phyloP scores from a whole-genome alignment of 2,888 invertebrate genomes.

The Oconnorella tubifera region DNA sequence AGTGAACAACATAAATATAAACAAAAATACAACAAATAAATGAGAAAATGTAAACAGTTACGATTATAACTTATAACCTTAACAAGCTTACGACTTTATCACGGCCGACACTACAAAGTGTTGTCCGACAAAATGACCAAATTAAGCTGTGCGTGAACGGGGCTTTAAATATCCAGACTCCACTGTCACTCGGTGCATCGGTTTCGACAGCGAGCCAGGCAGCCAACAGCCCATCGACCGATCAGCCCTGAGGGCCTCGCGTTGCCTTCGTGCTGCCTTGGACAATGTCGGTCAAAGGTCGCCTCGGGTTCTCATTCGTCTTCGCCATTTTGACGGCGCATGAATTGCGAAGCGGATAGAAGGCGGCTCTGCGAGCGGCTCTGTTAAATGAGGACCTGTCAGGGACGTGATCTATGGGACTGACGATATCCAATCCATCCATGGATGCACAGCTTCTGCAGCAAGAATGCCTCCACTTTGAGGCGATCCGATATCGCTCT shows the following conservation, averaged over 20 bases:
- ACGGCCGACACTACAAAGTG: too few relatives aligned
- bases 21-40: too few relatives aligned
- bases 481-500: too few relatives aligned
- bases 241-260: neutral
- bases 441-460: neutral
- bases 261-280: neutral
- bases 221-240: neutral
- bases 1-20: too few relatives aligned
- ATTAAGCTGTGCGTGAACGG: too few relatives aligned
- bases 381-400: slow-evolving; percentile 1
- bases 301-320: neutral
- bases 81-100: too few relatives aligned
- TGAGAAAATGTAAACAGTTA: too few relatives aligned
- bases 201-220: neutral
- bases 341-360: neutral
- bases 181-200: neutral
- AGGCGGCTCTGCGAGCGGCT: neutral
- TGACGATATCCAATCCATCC: neutral
- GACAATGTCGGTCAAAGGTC: slow-evolving; percentile 2
- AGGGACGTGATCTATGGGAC: slow-evolving; percentile 1
- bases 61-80: too few relatives aligned
- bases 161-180: too few relatives aligned
- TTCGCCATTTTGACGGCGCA: slow-evolving; percentile 2
- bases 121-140: too few relatives aligned
- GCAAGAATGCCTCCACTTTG: too few relatives aligned